Base-by-base conservation (phyloP, 2,888 invertebrate species). In the Lithodes maja region DNA sequence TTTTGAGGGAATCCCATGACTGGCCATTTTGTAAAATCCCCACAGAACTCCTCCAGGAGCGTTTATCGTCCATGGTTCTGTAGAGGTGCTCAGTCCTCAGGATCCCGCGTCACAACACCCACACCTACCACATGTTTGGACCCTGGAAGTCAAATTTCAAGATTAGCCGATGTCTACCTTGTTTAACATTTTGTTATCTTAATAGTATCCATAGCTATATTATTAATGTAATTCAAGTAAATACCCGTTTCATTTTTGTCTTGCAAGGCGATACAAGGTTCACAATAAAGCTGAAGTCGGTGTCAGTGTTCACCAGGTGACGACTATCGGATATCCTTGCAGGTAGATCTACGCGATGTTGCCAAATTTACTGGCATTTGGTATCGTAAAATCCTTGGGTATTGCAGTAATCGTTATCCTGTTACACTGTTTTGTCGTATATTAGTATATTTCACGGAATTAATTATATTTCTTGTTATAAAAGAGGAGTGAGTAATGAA, bases 21-120 rank as follows among this genome's bases (percentile, higher is more conserved):
- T 90, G 89, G 7, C 91, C 91, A 68, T 90, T 91, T 54, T 90
- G 90, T 69, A 91, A 74, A 52, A 91, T 90, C 0, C 89, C 91
- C 9, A 87, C 85, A 50, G 91, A 91, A 71, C 91, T 91, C 61
- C 90, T 84, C 89, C 88, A 91, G 49, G 91, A 91, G 17, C 86
- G 85, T 71, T 88, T 89, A 71, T 91, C 91, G 55, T 85, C 87
- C 91, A 91, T 91, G 83, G 53, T 84, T 69, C 69, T 50, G 53
- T 54, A n/a, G 74, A 53, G 61, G 83, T 33, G 83, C 61, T 68
- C 61, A n/a, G 9, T 52, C 68, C 69, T 85, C 52, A 17, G 33
- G 53, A 15, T 55, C 74, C 68, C 61, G 85, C 85, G 85, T 81
- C 85, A 77, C 81, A 74, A 80, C 89, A 89, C 81, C 85, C 85